Evolutionary conservation across 2,888 invertebrate species (phyloP).

Genomic region (Ophion ventricosus): DNA sequence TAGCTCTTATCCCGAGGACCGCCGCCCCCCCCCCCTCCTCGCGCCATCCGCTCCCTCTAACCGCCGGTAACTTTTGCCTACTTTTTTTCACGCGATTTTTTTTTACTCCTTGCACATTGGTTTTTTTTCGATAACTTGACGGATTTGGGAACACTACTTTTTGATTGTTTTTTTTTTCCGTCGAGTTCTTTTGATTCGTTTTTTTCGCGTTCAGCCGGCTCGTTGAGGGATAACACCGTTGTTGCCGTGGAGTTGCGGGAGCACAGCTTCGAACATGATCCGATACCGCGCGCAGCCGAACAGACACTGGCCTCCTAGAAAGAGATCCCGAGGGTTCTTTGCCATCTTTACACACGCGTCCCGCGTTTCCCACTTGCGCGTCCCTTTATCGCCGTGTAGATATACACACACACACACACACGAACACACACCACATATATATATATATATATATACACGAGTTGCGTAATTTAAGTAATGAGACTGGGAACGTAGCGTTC

Average conservation of each 20-base stretch:
- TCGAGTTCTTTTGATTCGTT: not conserved
- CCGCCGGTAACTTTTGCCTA: not conserved
- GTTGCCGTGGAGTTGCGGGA: slow-evolving; percentile 40
- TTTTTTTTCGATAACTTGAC: not conserved
- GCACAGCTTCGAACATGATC: slow-evolving; percentile 59
- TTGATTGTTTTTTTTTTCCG: not conserved
- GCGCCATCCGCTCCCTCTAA: not conserved
- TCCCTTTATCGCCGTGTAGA: slow-evolving; percentile 26
- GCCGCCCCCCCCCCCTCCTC: slow-evolving; percentile 12
- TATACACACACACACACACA: not conserved
- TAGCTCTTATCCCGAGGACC: slow-evolving; percentile 42
- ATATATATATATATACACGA: not conserved
- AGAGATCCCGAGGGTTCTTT: slow-evolving; percentile 61
- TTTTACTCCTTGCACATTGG: not conserved
- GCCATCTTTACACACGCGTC: slow-evolving; percentile 55
- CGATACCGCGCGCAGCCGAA: slow-evolving; percentile 65
- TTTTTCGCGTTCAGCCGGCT: slow-evolving; percentile 25
- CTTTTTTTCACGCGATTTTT: slow-evolving; percentile 4
- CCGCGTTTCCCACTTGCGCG: slow-evolving; percentile 53
- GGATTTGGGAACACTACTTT: not conserved
- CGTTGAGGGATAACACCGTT: not conserved
- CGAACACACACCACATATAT: not conserved
- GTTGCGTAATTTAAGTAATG: too few relatives aligned
- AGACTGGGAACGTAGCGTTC: too few relatives aligned
- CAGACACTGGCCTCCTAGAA: slow-evolving; percentile 61